phyloP scores from a whole-genome alignment of 2,113 vertebrate genomes.

The Gymnobelideus leadbeateri region DNA sequence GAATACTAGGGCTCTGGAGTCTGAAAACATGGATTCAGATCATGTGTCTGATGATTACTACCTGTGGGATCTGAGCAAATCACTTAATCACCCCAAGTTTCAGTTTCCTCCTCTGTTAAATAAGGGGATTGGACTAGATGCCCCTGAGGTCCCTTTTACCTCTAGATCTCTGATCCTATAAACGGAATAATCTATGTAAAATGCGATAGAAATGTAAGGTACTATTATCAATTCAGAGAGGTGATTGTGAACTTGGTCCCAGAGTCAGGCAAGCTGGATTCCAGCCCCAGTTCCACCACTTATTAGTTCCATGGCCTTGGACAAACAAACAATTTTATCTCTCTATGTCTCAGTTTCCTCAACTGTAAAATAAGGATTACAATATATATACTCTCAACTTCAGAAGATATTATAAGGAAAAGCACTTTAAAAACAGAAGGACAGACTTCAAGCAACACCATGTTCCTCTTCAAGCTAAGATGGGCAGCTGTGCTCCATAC shows the following conservation, averaged over 20 bases:
- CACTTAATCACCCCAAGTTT: not conserved
- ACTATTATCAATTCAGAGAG: not conserved
- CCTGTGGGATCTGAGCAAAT: not conserved
- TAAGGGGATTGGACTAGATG: too few relatives aligned
- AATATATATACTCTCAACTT: too few relatives aligned
- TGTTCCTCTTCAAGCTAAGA: too few relatives aligned
- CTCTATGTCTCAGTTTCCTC: too few relatives aligned
- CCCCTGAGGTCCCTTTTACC: too few relatives aligned
- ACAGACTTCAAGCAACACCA: too few relatives aligned
- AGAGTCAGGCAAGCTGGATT: not conserved
- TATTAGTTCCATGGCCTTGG: not conserved
- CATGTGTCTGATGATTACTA: not conserved
- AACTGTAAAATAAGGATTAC: too few relatives aligned
- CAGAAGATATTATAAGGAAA: too few relatives aligned
- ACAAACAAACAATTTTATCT: not conserved
- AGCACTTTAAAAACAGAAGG: too few relatives aligned
- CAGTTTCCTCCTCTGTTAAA: not conserved
- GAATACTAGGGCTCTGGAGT: not conserved
- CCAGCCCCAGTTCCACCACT: not conserved
- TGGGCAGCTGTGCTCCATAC: too few relatives aligned
- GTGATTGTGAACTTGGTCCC: too few relatives aligned
- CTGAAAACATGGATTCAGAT: not conserved
- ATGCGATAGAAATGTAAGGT: not conserved
- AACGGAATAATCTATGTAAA: not conserved
- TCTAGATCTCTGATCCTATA: not conserved